Evolutionary conservation across 2,888 invertebrate genomes (phyloP).

Genomic region (Nipponacmea schrenckii): DNA sequence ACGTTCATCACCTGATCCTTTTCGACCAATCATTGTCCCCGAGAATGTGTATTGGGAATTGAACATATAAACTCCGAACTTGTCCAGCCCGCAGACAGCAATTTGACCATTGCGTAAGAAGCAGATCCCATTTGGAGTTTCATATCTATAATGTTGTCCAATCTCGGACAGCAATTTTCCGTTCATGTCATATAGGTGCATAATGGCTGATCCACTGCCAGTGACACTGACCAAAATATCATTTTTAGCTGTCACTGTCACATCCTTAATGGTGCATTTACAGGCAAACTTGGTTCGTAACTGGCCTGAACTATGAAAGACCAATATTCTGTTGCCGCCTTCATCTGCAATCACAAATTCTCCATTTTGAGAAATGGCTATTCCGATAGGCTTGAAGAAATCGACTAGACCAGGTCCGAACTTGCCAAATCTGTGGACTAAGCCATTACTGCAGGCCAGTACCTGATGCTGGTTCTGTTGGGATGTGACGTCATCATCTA

Average conservation of each 20-base stretch:
- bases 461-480: background rate
- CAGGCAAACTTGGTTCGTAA: conserved; percentile 41
- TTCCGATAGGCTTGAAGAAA: conserved; percentile 53
- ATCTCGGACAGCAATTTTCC: conserved; percentile 43
- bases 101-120: conserved; percentile 41
- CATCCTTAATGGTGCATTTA: conserved; percentile 49
- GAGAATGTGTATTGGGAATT: conserved; percentile 54
- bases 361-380: conserved; percentile 49
- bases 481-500: too few relatives aligned
- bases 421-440: conserved; percentile 50
- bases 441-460: conserved; percentile 39
- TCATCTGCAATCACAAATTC: conserved; percentile 55
- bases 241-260: conserved; percentile 46
- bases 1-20: conserved; percentile 53
- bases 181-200: conserved; percentile 42
- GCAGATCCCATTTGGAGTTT: conserved; percentile 52
- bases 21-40: conserved; percentile 50
- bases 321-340: conserved; percentile 52
- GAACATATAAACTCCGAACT: conserved; percentile 49
- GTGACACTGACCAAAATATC: conserved; percentile 50
- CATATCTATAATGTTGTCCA: conserved; percentile 52
- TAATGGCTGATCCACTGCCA: conserved; percentile 45
- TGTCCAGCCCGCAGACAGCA: conserved; percentile 48
- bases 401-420: conserved; percentile 47
- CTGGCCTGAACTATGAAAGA: conserved; percentile 49